Evolutionary conservation across 1,140 invertebrate genomes (phyloP), one percentile per base, ranked within the genome.

Genomic region (Macrobrachium rosenbergii): DNA sequence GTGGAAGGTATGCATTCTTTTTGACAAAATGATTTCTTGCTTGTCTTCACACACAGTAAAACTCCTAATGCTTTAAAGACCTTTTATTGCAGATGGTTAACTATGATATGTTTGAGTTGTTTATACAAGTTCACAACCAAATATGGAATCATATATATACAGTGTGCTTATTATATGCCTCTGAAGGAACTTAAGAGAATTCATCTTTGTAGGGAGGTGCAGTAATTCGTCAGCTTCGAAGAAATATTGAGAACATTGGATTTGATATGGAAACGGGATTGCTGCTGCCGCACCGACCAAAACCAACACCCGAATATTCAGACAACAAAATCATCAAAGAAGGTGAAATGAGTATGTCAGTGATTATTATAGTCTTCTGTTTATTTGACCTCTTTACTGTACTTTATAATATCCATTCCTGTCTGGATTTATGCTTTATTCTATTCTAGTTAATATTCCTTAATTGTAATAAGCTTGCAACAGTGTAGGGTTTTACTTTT

Each of bases 151-250:
- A 37, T 37, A 37, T 37, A 37, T 37, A 2, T 37, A 37, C 28
- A 37, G 28, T 37, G 28, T 37, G 28, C 28, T 37, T 37, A 8
- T 72, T 63, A 23, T 78, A 78, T 5, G 43, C 14, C 10, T 76
- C 21, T 10, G 45, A 78, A n/a, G 16, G 2, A 52, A 45, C 37
- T 78, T 17, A 59, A 58, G 43, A 11, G 8, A 8, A 6, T 58
- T 88, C 73, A 80, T 88, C 72, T 76, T 89, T 90, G 69, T 84
- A 93, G 93, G 96, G 96, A 73, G 93, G 94, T 43, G 92, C 93
- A 0, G 93, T 98, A 17, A 95, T 98, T 90, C 94, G 95, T 28
- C 94, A 96, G 91, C 95, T 85, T 7, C 93, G 95, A 6, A 95
- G 95, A 90, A 95, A 96, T 88, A 92, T 96, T 7, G 94, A 96